Evolutionary conservation across 2,113 vertebrate species (phyloP).

Genomic region (Trachemys scripta): DNA sequence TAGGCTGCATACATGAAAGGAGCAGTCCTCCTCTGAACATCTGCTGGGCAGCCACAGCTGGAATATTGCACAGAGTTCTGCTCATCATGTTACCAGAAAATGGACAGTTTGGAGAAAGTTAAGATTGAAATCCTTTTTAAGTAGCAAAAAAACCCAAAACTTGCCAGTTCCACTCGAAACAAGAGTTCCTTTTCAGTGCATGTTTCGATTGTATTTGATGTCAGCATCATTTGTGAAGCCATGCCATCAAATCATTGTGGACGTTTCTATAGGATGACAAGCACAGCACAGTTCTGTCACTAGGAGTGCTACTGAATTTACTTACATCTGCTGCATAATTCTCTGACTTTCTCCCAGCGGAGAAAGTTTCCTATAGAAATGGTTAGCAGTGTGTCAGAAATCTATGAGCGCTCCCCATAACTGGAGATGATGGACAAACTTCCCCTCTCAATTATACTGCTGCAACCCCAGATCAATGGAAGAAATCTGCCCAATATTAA

Average conservation of each 20-base stretch:
- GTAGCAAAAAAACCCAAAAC: neutral
- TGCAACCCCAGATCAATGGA: rapidly evolving
- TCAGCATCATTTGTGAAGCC: neutral
- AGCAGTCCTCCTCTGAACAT: neutral
- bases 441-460: neutral
- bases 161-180: neutral
- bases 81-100: neutral
- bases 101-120: neutral
- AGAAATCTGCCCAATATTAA: neutral
- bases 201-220: neutral
- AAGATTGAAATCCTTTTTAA: neutral
- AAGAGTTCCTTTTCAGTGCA: neutral
- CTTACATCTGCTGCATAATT: neutral
- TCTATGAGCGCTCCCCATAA: neutral
- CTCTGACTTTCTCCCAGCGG: neutral
- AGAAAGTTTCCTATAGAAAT: neutral
- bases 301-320: neutral
- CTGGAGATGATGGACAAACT: rapidly evolving
- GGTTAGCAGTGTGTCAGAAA: neutral
- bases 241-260: neutral
- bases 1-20: neutral
- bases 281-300: neutral
- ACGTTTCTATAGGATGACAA: neutral
- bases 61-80: neutral
- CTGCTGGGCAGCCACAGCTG: neutral